phyloP scores from a whole-genome alignment of 2,888 invertebrate species.

The Oscheius sp. region DNA sequence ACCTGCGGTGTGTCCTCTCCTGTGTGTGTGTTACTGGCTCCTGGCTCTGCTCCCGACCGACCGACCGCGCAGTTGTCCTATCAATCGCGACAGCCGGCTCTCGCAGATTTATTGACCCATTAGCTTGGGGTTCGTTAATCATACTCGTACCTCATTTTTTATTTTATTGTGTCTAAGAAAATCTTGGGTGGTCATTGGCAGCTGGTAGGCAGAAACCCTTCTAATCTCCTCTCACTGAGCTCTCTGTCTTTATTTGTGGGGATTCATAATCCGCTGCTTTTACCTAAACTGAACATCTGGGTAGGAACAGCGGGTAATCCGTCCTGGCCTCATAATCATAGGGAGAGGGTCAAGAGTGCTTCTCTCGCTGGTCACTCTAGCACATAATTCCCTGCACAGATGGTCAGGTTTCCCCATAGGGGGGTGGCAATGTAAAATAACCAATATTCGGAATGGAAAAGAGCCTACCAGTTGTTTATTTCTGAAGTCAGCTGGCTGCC shows the following conservation, averaged over 20 bases:
- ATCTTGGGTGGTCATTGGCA: not conserved
- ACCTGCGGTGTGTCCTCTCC: too few species aligned
- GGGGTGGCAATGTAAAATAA: too few species aligned
- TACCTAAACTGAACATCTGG: conserved; percentile 4
- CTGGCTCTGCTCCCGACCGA: conserved; percentile 21
- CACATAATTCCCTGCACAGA: not conserved
- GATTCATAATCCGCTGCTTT: not conserved
- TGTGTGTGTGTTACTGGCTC: conserved; percentile 31
- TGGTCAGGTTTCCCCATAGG: not conserved
- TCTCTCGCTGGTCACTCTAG: too few species aligned
- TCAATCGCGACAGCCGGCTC: conserved; percentile 37
- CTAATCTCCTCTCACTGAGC: not conserved
- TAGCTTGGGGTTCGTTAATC: conserved; percentile 29
- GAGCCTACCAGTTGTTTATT: too few species aligned
- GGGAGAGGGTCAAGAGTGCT: conserved; percentile 23
- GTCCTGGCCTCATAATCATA: not conserved
- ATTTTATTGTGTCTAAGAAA: not conserved
- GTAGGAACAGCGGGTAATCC: conserved; percentile 31
- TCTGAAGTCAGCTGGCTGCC: too few species aligned
- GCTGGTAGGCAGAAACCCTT: not conserved
- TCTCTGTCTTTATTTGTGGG: not conserved
- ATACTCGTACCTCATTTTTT: conserved; percentile 1
- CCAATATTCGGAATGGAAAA: too few species aligned
- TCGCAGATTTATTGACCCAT: conserved; percentile 36
- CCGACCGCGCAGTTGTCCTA: conserved; percentile 34